Conservation (phyloP, 2,797 vertebrate species). For the Garrulus glandarius region DNA sequence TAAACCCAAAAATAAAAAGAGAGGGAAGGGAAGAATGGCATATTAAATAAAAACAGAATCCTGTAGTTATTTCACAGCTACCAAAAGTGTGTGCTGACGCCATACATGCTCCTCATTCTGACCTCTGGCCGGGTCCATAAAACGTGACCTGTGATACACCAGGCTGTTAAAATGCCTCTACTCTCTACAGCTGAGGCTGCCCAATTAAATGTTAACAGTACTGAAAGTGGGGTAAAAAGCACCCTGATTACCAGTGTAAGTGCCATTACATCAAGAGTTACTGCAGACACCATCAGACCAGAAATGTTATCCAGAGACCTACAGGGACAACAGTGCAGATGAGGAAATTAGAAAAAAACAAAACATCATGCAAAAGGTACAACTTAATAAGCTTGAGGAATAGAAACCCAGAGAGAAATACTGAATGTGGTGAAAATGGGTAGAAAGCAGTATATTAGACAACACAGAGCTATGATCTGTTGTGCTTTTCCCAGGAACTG, state of each 20-base stretch:
- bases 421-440: neutral
- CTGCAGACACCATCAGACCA: neutral
- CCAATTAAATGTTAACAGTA: neutral
- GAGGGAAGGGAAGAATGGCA: neutral
- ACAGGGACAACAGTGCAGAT: neutral
- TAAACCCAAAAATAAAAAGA: constrained; percentile 5
- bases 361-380: neutral
- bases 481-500: neutral
- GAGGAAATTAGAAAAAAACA: neutral
- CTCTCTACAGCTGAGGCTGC: neutral
- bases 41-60: neutral
- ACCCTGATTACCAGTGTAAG: neutral
- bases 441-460: neutral
- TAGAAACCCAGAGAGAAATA: neutral
- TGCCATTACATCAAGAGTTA: neutral
- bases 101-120: neutral
- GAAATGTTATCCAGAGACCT: neutral
- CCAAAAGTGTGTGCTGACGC: neutral
- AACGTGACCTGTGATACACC: neutral
- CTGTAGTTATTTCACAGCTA: neutral
- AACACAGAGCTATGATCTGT: neutral
- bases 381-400: neutral
- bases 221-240: neutral
- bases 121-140: neutral
- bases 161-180: neutral